Percentiles rank a stretch among this genome's conserved stretches.
Conservation (phyloP, 2,888 invertebrate species). For the Drosophila pseudotakahashii region DNA sequence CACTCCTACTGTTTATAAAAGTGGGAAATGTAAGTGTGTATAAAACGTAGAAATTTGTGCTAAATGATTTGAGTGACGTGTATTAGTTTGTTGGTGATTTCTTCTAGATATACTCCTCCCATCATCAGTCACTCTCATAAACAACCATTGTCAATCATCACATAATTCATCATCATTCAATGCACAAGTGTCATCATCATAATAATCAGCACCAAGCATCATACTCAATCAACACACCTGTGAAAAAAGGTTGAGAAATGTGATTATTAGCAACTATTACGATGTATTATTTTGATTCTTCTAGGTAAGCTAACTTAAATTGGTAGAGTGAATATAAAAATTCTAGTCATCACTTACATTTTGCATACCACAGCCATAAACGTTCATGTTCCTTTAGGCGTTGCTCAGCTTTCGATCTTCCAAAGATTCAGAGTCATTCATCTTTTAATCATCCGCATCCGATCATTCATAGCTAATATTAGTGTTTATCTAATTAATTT, state of each 20-base stretch:
- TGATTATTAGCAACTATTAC: slow-evolving; percentile 23
- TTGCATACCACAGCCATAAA: slow-evolving; percentile 64
- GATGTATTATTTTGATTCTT: neutral
- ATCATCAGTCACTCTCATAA: slow-evolving; percentile 43
- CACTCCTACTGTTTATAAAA: slow-evolving; percentile 25
- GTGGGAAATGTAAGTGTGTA: slow-evolving; percentile 12
- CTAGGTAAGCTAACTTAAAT: slow-evolving; percentile 12
- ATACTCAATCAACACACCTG: slow-evolving; percentile 44
- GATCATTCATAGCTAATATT: slow-evolving; percentile 43
- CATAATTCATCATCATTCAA: slow-evolving; percentile 47
- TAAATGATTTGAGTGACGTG: slow-evolving; percentile 39
- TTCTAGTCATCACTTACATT: slow-evolving; percentile 65
- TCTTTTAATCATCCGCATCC: slow-evolving; percentile 23
- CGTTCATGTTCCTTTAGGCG: slow-evolving; percentile 45
- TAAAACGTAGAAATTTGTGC: slow-evolving; percentile 66
- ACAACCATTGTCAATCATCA: slow-evolving; percentile 55
- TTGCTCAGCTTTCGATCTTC: slow-evolving; percentile 31
- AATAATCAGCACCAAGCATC: slow-evolving; percentile 35
- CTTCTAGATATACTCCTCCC: slow-evolving; percentile 17
- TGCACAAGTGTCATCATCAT: slow-evolving; percentile 44
- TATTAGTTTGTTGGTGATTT: slow-evolving; percentile 25
- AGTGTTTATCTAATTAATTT: slow-evolving; percentile 52
- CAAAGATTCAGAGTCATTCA: slow-evolving; percentile 37
- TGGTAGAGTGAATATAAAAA: slow-evolving; percentile 15
- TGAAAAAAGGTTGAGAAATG: slow-evolving; percentile 32